Percentiles rank a stretch among this genome's conserved stretches.
These are phyloP conservation scores for Cotesia glomerata DNA, from an alignment of 1,140 invertebrate species.

Conservation along the genomic window DNA sequence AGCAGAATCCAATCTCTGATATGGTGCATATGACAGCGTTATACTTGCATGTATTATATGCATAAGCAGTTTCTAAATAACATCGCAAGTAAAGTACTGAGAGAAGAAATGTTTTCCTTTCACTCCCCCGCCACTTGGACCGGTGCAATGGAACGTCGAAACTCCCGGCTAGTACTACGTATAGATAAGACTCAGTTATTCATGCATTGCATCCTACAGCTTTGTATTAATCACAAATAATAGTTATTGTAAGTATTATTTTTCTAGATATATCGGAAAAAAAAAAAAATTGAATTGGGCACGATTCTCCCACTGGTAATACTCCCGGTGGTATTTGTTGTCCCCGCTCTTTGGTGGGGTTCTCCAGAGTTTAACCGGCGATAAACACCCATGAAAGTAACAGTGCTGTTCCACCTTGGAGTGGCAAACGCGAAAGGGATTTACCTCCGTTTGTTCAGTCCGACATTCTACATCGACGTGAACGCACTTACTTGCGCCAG, in stretches of 20 bases:
- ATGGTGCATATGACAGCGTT: neutral
- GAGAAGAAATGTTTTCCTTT: conserved; percentile 58
- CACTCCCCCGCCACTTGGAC: conserved; percentile 47
- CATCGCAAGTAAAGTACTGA: neutral
- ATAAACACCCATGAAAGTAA: conserved; percentile 59
- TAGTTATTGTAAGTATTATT: no score
- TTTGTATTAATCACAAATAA: no score
- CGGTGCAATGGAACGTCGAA: no score
- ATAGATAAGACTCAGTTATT: conserved; percentile 2
- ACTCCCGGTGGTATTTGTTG: neutral
- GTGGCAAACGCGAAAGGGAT: conserved; percentile 40
- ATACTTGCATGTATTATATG: neutral
- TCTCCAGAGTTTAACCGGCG: conserved; percentile 45
- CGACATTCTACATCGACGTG: conserved; percentile 37
- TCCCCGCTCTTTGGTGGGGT: conserved; percentile 30
- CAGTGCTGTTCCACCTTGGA: conserved; percentile 45
- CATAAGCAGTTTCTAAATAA: conserved; percentile 4
- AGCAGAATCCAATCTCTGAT: neutral
- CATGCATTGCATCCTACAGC: neutral
- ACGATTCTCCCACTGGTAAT: no score
- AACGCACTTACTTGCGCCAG: conserved; percentile 29
- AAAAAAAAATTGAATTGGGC: conserved; percentile 27
- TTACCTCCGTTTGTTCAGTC: conserved; percentile 37
- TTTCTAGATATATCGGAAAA: neutral
- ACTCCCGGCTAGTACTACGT: neutral